Conservation (phyloP, 2,113 vertebrate species). For the Macrotis lagotis region DNA sequence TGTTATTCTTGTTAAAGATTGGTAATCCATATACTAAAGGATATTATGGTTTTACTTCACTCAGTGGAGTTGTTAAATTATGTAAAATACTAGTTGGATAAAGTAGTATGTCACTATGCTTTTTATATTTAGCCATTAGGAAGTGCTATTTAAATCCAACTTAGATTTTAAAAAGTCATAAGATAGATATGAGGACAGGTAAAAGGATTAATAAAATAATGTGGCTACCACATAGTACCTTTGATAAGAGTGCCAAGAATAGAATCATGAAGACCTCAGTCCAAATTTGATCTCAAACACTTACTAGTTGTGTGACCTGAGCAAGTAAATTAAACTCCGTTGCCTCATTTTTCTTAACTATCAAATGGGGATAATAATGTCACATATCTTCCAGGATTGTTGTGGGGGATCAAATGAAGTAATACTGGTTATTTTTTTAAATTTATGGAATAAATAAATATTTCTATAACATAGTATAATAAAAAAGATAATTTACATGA, state of each 20-base stretch:
- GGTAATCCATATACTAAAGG: background rate
- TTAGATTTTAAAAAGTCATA: background rate
- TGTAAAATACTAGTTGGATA: background rate
- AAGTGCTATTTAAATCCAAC: background rate
- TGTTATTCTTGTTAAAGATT: background rate
- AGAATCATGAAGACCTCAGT: background rate
- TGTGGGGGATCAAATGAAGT: background rate
- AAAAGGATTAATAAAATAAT: background rate
- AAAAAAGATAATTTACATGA: too few species aligned
- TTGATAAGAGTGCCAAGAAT: background rate
- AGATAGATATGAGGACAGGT: background rate
- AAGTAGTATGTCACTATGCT: background rate
- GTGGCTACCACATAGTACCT: too few species aligned
- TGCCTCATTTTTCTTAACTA: background rate
- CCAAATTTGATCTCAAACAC: background rate
- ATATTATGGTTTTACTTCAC: background rate
- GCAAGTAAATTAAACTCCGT: background rate
- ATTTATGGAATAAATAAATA: background rate
- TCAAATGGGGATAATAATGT: background rate
- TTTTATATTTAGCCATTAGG: background rate
- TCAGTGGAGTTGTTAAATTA: background rate
- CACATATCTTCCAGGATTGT: background rate
- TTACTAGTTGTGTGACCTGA: background rate
- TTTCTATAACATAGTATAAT: too few species aligned
- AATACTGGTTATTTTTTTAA: background rate